Evolutionary conservation across 2,797 vertebrate genomes (phyloP).

Genomic region (Argentina silus): DNA sequence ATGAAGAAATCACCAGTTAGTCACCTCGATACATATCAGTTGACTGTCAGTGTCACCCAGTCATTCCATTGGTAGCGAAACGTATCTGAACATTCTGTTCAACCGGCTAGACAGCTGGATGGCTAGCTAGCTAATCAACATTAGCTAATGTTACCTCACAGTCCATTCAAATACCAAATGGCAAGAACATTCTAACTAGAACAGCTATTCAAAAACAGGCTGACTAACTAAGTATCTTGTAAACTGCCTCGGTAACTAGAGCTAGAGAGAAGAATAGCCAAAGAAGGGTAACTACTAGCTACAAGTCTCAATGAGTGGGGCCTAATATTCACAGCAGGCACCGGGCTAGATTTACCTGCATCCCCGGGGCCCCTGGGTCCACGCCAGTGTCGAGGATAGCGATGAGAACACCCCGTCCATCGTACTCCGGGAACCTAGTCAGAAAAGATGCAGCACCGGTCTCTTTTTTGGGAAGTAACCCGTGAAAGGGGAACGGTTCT

Average conservation of each 20-base stretch:
- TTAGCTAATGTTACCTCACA: no score
- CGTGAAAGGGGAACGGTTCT: constrained; percentile 94
- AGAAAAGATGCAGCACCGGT: constrained; percentile 93
- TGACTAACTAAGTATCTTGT: neutral
- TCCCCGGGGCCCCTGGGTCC: constrained; percentile 95
- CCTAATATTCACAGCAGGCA: constrained; percentile 48
- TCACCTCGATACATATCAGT: neutral
- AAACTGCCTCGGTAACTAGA: neutral
- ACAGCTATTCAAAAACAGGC: neutral
- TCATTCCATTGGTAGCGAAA: neutral
- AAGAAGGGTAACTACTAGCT: neutral
- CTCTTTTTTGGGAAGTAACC: constrained; percentile 96
- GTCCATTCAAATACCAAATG: neutral
- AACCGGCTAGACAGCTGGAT: neutral
- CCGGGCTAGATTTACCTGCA: constrained; percentile 85
- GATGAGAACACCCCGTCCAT: constrained; percentile 91
- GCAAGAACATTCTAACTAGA: neutral
- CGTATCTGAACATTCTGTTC: neutral
- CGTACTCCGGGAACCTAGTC: constrained; percentile 89
- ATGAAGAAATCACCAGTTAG: neutral
- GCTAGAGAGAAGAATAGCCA: neutral
- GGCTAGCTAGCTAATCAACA: no score
- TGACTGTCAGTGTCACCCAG: neutral
- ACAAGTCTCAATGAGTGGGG: constrained; percentile 48
- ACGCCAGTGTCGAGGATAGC: constrained; percentile 96